phyloP scores from a whole-genome alignment of 2,113 vertebrate genomes.

The Microcebus jonahi region DNA sequence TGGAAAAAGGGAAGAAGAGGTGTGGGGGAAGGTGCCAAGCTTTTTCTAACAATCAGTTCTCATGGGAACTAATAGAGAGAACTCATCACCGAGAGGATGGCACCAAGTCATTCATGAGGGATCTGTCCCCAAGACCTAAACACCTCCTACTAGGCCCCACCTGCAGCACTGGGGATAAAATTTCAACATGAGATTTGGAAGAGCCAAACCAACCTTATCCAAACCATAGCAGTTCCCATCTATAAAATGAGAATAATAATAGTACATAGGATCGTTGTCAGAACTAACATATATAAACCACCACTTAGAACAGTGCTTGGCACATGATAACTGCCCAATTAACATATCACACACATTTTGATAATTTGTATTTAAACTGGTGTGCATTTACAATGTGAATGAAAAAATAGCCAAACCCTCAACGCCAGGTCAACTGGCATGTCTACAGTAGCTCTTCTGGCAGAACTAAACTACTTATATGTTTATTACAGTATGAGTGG shows the following conservation, averaged over 20 bases:
- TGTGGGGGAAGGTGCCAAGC: too few species aligned
- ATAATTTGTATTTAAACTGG: background rate
- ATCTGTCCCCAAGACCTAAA: too few species aligned
- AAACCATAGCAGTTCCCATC: background rate
- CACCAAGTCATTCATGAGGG: too few species aligned
- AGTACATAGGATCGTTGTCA: background rate
- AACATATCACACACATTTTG: background rate
- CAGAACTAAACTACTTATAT: slow-evolving; percentile 46
- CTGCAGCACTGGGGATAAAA: too few species aligned
- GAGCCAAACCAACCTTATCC: too few species aligned
- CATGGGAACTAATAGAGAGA: too few species aligned
- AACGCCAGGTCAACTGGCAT: background rate
- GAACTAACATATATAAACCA: background rate
- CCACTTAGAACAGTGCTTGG: background rate
- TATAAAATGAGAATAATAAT: background rate
- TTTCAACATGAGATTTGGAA: too few species aligned
- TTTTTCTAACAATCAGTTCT: too few species aligned
- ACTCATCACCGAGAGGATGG: too few species aligned
- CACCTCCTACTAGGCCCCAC: too few species aligned
- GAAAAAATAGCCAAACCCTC: background rate
- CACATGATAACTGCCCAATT: background rate
- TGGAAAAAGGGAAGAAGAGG: too few species aligned
- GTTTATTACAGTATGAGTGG: slow-evolving; percentile 29
- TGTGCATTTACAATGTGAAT: background rate
- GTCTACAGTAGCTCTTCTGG: slow-evolving; percentile 42